Base-by-base conservation (phyloP, 2,113 vertebrate species). In the Rattus rattus region DNA sequence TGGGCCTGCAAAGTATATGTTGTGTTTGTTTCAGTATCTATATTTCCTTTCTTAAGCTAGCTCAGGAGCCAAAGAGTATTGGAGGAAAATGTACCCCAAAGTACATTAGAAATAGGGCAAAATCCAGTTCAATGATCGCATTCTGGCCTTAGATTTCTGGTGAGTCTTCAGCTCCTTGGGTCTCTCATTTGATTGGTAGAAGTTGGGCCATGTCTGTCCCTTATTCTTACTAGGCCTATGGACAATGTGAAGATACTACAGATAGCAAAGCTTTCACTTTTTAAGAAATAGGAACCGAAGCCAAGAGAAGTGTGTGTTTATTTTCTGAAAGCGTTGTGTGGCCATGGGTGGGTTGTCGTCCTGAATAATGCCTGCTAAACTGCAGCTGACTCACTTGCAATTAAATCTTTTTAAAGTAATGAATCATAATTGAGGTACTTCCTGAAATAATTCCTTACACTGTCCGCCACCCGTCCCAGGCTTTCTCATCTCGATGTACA, bases 391-490 rank as follows among this genome's bases (percentile, higher is more conserved):
- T 96, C 28, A 81, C 61, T 95, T 59, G 36, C 79, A 92, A 95
- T 97, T 96, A 96, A 16, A 30, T 67, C 91, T 77, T 88, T 95
- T 86, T 90, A 91, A 94, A 94, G 24, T 72, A 75, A 80, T 98
- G 96, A 96, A 39, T 96, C 94, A 97, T 96, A 95, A 94, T 93
- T 79, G 86, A 92, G 30, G 28, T 36, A 61, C 93, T 96, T 97
- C 91, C 95, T 97, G 89, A n/a, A 87, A 59, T 28, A 90, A 36
- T 75, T 16, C 13, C 94, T 49, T n/a, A 26, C 81, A 59, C 73
- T 91, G 54, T 94, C 88, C 67, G 8, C 92, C 61, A 6, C 76
- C 65, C 4, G 59, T 56, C 72, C 30, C 7, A 22, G 30, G 13
- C 43, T 49, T 92, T 88, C 83, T 81, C 47, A 79, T 67, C 67